Evolutionary conservation across 2,113 vertebrate genomes (phyloP).

Genomic region (Pungitius pungitius): DNA sequence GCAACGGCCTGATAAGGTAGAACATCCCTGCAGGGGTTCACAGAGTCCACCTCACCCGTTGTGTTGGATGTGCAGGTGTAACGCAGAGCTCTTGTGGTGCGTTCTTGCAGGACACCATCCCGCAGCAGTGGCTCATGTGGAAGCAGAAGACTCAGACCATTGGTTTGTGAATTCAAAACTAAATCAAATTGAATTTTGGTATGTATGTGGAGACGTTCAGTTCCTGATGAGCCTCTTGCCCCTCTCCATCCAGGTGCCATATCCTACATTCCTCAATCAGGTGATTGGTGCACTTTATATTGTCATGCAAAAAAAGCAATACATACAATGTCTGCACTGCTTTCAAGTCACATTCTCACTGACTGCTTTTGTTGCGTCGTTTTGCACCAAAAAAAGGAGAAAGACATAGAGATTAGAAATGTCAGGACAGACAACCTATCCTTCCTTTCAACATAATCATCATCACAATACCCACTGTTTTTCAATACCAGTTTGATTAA

Average conservation of each 20-base stretch:
- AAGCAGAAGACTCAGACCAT: slow-evolving; percentile 81
- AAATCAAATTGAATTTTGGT: background rate
- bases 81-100: background rate
- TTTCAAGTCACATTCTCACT: background rate
- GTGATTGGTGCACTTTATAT: slow-evolving; percentile 48
- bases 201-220: background rate
- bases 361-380: background rate
- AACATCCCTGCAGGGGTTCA: background rate
- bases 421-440: background rate
- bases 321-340: background rate
- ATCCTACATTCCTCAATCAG: slow-evolving; percentile 78
- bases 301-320: background rate
- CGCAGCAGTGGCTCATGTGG: slow-evolving; percentile 82
- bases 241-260: slow-evolving; percentile 70
- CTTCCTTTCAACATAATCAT: background rate
- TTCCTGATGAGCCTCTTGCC: slow-evolving; percentile 4
- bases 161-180: slow-evolving; percentile 58
- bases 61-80: background rate
- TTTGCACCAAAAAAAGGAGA: background rate
- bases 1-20: slow-evolving; percentile 78
- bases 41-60: background rate
- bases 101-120: slow-evolving; percentile 74
- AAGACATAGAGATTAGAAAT: background rate
- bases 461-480: background rate
- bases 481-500: background rate